Evolutionary conservation across 2,113 vertebrate genomes (phyloP), one percentile per base, ranked within the genome.

Genomic region (Chaetura pelagica): DNA sequence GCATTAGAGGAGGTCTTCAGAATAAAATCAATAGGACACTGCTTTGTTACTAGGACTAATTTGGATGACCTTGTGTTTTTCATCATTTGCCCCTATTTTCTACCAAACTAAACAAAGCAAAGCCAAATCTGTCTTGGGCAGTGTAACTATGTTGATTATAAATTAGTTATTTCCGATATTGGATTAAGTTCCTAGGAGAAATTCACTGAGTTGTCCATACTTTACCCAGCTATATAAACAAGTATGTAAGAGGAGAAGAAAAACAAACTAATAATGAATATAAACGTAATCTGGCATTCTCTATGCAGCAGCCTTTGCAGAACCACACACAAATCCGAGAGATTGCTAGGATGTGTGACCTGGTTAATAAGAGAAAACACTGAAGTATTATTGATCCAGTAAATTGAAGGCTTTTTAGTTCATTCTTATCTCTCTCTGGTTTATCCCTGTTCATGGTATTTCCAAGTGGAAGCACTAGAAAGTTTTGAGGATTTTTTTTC

Each of bases 21-120:
- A 63, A 92, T 34, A 78, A 84, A 89, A 95, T 94, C 87, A 82
- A 49, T 80, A 92, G 14, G 35, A 62, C 24, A 19, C 6, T 72
- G 23, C 66, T 89, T 89, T 64, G 24, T 87, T 89, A 54, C 40
- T 72, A 55, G 74, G 10, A 79, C 22, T 85, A 76, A 82, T 89
- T 94, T 91, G 57, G 19, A 49, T 89, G 49, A 61, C 84, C 62
- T 91, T 89, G n/a, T 85, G n/a, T 86, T 94, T 93, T 94, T 78
- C 74, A 76, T 26, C 26, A 59, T 92, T 94, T 93, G 34, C 22
- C 15, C 0, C 0, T 90, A 54, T 92, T 93, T 89, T 6, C 44
- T 82, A 51, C 38, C 42, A 81, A 74, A 48, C 61, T 66, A 94
- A 90, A 76, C 32, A 77, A 89, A 85, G 19, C 21, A 63, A 94